Evolutionary conservation across 2,888 invertebrate species (phyloP), one percentile per base, ranked within the genome.

Genomic region (Panzeria rudis): DNA sequence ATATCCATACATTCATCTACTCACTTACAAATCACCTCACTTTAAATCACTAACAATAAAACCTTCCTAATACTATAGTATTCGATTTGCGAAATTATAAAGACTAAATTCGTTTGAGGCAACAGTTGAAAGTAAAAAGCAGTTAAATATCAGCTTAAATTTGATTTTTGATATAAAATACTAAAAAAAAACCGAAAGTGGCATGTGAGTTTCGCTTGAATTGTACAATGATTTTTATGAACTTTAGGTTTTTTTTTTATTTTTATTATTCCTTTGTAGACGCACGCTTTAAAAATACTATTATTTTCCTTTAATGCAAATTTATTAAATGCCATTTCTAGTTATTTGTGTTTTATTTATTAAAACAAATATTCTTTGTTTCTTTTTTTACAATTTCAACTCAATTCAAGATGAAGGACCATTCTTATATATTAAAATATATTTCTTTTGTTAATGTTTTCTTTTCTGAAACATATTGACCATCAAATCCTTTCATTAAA

Each of bases 161-260:
- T 54, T 59, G n/a, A 76, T 71, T 71, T 71, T 77, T 76, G 17
- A 61, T 32, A 71, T 25, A 13, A 4, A 76, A 62, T 50, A 68
- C 23, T 38, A 62, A 73, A 78, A 44, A 4, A 61, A 59, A 35
- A 79, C 15, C 8, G 54, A 72, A 89, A 89, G 87, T 88, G 89
- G 90, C 90, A 90, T 90, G 90, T 88, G 89, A 89, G 89, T 89
- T 90, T 89, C 88, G 90, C 90, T 90, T 90, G 86, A 82, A 86
- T 83, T 87, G 88, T 88, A 90, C 89, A 68, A 78, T 71, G 54
- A 80, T 76, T 29, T 83, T 75, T 75, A 50, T 62, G 15, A 35
- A 38, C 62, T 83, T 82, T 71, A 11, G 11, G 6, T 80, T 75
- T 73, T 52, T 2, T 35, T 9, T 9, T 35, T 38, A 11, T 38